Base-by-base conservation (phyloP, 1,140 invertebrate species). In the Meteorus sp. region DNA sequence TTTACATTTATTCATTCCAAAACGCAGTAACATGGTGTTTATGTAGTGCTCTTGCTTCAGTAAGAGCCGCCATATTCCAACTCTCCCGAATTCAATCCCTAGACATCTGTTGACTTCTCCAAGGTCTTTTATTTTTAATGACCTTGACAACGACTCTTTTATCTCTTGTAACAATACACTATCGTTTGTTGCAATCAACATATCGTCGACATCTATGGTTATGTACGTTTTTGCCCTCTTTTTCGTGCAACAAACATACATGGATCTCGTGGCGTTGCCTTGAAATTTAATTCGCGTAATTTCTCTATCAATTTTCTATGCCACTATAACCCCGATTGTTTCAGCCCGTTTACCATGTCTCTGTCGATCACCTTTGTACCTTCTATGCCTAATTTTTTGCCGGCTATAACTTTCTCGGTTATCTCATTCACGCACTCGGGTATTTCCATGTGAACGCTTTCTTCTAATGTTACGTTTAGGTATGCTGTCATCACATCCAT, bases 401-500 rank as follows among this genome's bases (percentile, higher is more conserved):
- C 22, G 27, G 3, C 27, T 17, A 55, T 39, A 27, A 29, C 39
- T 19, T 13, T 39, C 3, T 39, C 23, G 7, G 29, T 22, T 20
- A 58, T 25, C 53, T 59, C 19, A 13, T 11, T 19, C 44, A 64
- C 37, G n/a, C 50, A n/a, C 15, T 61, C 60, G 0, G 68, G 63
- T 35, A 54, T 11, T 41, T 56, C 20, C 56, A 68, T 63, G 31
- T 54, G 63, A 5, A 66, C 58, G 15, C 59, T 35, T 20, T 67
- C 57, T 51, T 65, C 39, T 17, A 67, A 11, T 8, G 61, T 45
- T 2, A 54, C 63, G 27, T 69, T 59, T 11, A 65, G 31, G 22
- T 58, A 69, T 8, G 65, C 58, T 3, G 60, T 55, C 17, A 62
- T 60, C 0, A 70, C 59, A 51, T 75, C 74, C 57, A 69, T 60